Evolutionary conservation across 2,888 invertebrate genomes (phyloP), one percentile per base, ranked within the genome.

Genomic region (Pollenia angustigena): DNA sequence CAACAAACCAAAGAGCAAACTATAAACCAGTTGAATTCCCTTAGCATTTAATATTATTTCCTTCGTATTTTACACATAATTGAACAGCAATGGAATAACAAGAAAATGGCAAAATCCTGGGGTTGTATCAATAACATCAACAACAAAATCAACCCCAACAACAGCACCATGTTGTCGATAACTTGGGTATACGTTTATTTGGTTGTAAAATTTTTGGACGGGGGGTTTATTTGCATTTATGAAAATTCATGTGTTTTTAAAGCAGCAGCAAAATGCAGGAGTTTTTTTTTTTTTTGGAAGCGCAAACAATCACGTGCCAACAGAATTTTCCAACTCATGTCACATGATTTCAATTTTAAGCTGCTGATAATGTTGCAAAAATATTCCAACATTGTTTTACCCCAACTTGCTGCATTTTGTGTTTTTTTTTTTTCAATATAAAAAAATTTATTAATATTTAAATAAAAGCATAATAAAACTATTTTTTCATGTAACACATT

Each of bases 1-100:
- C 32, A 32, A 32, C 32, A 32, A 32, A 32, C 32, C 32, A 32
- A 32, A 32, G 32, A 32, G 32, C 32, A 32, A 32, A 32, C 4
- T 32, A 32, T 32, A 32, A 46, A 46, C 23, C 62, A 44, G 14
- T 40, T 23, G 1, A 74, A 16, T 76, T 54, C 40, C 54, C 32
- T 40, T 58, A 50, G 42, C 72, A 74, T 80, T 81, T 32, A 81
- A 46, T 52, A 60, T 32, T 48, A 62, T 76, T 69, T 46, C 50
- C 16, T 54, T 60, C 48, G 89, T 89, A 90, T 89, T 90, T 91
- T 90, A 88, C 83, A 76, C 88, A 91, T 90, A 91, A 91, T 91
- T 91, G 90, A 90, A 89, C 89, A 88, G 87, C 90, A 90, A 90
- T 89, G 91, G 90, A 88, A 89, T 90, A 90, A 90, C 88, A 90